phyloP scores from a whole-genome alignment of 1,140 invertebrate genomes.

The Ceratosolen fusciceps region DNA sequence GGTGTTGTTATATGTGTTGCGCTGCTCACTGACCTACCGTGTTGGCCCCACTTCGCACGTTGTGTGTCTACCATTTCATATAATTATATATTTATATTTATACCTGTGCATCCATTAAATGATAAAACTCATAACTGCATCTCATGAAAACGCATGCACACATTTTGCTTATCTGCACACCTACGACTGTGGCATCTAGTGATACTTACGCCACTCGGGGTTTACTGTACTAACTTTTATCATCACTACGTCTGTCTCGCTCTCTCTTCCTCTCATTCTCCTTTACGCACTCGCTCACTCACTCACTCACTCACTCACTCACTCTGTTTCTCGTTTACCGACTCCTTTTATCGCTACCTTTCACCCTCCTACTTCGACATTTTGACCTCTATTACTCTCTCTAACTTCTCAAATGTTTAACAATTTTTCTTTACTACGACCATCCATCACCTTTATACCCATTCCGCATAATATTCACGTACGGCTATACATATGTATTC shows the following conservation, averaged over 20 bases:
- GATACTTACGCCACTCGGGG: neutral
- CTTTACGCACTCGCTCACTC: neutral
- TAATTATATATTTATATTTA: neutral
- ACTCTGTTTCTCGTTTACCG: neutral
- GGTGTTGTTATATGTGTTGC: constrained; percentile 8
- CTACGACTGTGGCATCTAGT: neutral
- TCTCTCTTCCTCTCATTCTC: neutral
- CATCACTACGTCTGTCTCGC: neutral
- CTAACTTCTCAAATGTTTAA: neutral
- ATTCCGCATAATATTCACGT: neutral
- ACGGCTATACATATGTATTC: neutral
- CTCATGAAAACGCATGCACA: neutral
- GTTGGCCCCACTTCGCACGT: constrained; percentile 61
- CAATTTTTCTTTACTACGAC: neutral
- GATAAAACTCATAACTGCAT: neutral
- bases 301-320: constrained; percentile 14
- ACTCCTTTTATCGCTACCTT: neutral
- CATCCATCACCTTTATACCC: neutral
- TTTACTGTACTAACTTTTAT: constrained; percentile 28
- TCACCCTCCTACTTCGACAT: neutral
- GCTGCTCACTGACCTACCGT: constrained; percentile 41
- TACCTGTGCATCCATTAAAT: neutral
- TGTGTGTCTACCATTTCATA: constrained; percentile 61
- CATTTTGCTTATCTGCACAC: neutral
- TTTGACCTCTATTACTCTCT: neutral